Evolutionary conservation across 2,888 invertebrate genomes (phyloP).

Genomic region (Helleia helle): DNA sequence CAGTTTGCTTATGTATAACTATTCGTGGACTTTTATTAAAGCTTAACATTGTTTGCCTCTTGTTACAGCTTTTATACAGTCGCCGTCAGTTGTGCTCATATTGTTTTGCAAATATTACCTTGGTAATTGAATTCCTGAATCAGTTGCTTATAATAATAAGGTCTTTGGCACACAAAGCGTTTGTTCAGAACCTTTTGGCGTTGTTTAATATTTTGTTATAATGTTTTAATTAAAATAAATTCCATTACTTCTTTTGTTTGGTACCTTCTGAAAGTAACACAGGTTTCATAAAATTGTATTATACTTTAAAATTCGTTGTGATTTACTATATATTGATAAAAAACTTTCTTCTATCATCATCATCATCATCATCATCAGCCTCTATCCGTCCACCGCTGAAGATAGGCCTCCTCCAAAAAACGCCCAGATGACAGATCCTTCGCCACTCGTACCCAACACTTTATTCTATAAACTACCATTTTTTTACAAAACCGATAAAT

Average conservation of each 20-base stretch:
- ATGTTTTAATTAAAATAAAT: slow-evolving; percentile 1
- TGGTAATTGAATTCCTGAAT: slow-evolving; percentile 25
- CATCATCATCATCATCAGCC: too few species aligned
- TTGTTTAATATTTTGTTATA: background rate
- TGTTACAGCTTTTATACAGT: slow-evolving; percentile 30
- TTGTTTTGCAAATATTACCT: slow-evolving; percentile 29
- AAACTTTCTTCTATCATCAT: too few species aligned
- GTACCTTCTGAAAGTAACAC: too few species aligned
- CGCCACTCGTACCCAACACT: too few species aligned
- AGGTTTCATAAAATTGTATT: too few species aligned
- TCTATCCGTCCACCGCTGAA: too few species aligned
- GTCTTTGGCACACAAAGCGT: slow-evolving; percentile 13
- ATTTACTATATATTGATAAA: too few species aligned
- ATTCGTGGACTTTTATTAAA: slow-evolving; percentile 58
- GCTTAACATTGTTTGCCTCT: slow-evolving; percentile 47
- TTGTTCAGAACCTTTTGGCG: slow-evolving; percentile 1
- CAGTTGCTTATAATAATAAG: slow-evolving; percentile 26
- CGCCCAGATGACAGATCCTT: too few species aligned
- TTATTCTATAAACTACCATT: too few species aligned
- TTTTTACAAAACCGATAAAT: too few species aligned
- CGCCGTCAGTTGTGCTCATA: slow-evolving; percentile 28
- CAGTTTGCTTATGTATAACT: slow-evolving; percentile 52
- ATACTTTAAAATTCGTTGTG: too few species aligned
- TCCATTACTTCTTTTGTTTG: background rate
- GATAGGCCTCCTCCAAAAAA: too few species aligned